A percentile compares a stretch with the other conserved stretches of the same genome.
Conservation (phyloP, 92 coral and sea anemone species). For the Parazoanthus swiftii region DNA sequence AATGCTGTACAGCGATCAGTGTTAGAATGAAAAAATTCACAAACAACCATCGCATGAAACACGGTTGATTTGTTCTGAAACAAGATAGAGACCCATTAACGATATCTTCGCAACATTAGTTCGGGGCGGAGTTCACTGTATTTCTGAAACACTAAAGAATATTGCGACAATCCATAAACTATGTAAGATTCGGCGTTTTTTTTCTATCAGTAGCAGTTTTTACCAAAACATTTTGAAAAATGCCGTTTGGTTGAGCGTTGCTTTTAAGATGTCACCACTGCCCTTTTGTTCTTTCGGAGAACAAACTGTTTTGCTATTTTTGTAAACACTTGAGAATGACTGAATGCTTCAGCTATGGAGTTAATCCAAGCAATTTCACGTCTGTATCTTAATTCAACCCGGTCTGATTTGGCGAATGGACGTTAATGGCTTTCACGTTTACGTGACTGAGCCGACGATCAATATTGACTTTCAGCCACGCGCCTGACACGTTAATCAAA, state of each 20-base stretch:
- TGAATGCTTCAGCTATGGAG: constrained; percentile 30
- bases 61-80: no score
- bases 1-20: background rate
- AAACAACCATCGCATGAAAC: no score
- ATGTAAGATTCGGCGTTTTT: no score
- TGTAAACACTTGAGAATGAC: constrained; percentile 35
- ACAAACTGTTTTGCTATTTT: constrained; percentile 2
- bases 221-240: no score
- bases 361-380: constrained; percentile 38
- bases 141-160: no score
- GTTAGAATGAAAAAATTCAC: background rate
- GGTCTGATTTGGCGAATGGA: constrained; percentile 12
- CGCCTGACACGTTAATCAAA: constrained; percentile 9
- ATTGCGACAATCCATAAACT: background rate
- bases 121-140: background rate
- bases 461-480: constrained; percentile 39
- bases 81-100: no score
- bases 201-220: no score
- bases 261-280: background rate
- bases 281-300: background rate
- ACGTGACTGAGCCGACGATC: constrained; percentile 21
- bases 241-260: background rate
- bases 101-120: background rate
- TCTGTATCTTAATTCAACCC: background rate
- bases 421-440: constrained; percentile 21